Evolutionary conservation across 2,888 invertebrate genomes (phyloP).

Genomic region (Mechanitis mazaeus): DNA sequence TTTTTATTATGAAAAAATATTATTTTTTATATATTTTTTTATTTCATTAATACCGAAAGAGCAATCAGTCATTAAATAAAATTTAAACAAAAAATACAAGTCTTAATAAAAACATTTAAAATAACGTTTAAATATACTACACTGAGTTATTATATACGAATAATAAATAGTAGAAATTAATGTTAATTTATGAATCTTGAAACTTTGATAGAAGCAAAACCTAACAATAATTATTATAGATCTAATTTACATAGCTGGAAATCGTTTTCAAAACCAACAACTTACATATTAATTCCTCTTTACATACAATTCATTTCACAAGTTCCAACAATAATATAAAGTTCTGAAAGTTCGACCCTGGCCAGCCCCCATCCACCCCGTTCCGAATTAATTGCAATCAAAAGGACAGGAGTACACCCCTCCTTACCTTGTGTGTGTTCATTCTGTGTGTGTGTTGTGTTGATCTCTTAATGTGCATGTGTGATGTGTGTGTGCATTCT

Average conservation of each 20-base stretch:
- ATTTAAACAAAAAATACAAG: too few species aligned
- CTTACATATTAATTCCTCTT: background rate
- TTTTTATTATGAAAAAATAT: too few species aligned
- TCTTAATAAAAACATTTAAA: too few species aligned
- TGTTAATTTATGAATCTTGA: too few species aligned
- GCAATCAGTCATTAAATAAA: too few species aligned
- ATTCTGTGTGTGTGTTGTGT: slow-evolving; percentile 56
- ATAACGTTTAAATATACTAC: too few species aligned
- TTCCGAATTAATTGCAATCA: slow-evolving; percentile 77
- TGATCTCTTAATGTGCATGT: slow-evolving; percentile 41
- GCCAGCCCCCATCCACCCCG: slow-evolving; percentile 52
- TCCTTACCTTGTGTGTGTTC: slow-evolving; percentile 72
- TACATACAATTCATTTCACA: slow-evolving; percentile 2
- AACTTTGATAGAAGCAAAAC: too few species aligned
- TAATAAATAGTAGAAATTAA: too few species aligned
- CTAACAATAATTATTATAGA: background rate
- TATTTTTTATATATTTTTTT: too few species aligned
- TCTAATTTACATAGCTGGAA: slow-evolving; percentile 30
- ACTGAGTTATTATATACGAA: too few species aligned
- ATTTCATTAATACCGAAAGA: too few species aligned
- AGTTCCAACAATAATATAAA: slow-evolving; percentile 9
- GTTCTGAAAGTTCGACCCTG: slow-evolving; percentile 58
- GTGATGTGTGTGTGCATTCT: slow-evolving; percentile 32
- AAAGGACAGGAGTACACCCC: slow-evolving; percentile 75
- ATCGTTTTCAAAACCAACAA: slow-evolving; percentile 14